Percentiles rank a stretch among this genome's conserved stretches.
These are phyloP conservation scores for Poeciliopsis infans DNA, from an alignment of 2,797 vertebrate species.

Conservation along the genomic window DNA sequence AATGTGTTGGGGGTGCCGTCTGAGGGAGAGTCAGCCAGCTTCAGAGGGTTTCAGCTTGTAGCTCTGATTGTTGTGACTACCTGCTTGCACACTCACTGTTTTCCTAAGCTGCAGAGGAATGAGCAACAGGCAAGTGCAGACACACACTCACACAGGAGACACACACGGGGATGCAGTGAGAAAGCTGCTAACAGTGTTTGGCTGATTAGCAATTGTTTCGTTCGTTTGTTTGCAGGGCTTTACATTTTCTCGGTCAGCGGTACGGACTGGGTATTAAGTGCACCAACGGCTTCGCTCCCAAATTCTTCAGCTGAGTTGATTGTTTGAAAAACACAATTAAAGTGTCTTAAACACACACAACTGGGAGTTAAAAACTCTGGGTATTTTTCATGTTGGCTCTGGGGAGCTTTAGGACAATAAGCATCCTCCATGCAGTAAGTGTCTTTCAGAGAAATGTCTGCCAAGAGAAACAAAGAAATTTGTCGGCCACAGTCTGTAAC, in stretches of 20 bases:
- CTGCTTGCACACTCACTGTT: constrained; percentile 14
- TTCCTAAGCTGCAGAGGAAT: background rate
- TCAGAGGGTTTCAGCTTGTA: constrained; percentile 28
- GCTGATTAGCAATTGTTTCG: background rate
- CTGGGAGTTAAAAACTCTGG: background rate
- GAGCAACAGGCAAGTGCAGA: background rate
- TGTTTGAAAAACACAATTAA: background rate
- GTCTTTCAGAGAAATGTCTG: background rate
- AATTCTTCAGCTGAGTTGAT: background rate
- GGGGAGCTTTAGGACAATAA: background rate
- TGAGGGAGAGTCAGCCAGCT: constrained; percentile 14
- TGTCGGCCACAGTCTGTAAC: background rate
- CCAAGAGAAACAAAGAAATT: background rate
- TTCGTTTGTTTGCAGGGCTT: background rate
- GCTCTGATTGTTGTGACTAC: constrained; percentile 26
- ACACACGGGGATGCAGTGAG: background rate
- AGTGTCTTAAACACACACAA: background rate
- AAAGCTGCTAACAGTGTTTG: background rate
- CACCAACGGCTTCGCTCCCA: background rate
- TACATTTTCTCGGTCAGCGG: background rate
- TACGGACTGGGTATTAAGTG: background rate
- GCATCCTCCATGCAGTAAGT: background rate
- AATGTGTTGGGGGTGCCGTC: constrained; percentile 10
- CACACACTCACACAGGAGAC: constrained; percentile 2
- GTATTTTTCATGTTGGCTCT: background rate